phyloP scores from a whole-genome alignment of 2,797 vertebrate genomes.

The Aplochiton taeniatus region DNA sequence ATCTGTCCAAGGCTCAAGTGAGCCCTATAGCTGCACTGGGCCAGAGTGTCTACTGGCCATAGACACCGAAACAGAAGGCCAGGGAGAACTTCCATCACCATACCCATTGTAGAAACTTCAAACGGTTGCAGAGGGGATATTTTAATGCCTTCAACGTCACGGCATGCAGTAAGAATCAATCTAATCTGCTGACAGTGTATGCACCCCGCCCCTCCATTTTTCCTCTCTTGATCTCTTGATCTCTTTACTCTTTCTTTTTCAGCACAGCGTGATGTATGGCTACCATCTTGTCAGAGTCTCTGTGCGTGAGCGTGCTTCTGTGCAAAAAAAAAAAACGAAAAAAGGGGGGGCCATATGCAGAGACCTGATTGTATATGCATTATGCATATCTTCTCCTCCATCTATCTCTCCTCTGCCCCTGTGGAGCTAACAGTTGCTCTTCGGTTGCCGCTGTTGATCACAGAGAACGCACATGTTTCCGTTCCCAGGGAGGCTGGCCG shows the following conservation, averaged over 20 bases:
- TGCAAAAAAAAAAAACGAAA: conserved; percentile 8
- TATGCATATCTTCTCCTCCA: conserved; percentile 13
- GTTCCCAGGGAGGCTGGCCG: conserved; percentile 44
- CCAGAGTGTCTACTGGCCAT: no score
- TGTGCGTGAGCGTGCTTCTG: conserved; percentile 38
- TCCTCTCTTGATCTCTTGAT: conserved; percentile 7
- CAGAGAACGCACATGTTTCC: conserved; percentile 54
- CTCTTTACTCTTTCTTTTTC: conserved; percentile 42
- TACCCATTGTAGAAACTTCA: no score
- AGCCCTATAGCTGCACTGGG: no score
- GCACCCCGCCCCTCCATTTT: no score
- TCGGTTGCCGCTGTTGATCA: conserved; percentile 45
- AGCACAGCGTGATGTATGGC: conserved; percentile 48
- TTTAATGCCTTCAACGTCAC: no score
- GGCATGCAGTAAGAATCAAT: no score
- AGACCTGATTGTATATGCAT: conserved; percentile 26
- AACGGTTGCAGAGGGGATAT: no score
- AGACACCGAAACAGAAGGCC: no score
- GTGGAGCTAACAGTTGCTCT: conserved; percentile 58
- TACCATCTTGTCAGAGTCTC: conserved; percentile 11
- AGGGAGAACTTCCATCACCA: no score
- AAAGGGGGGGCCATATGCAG: no score
- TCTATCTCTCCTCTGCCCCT: conserved; percentile 35
- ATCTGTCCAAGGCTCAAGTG: not conserved
- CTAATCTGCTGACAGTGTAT: no score